phyloP scores from a whole-genome alignment of 1,140 invertebrate genomes.

The Druon quercuslanigerum region DNA sequence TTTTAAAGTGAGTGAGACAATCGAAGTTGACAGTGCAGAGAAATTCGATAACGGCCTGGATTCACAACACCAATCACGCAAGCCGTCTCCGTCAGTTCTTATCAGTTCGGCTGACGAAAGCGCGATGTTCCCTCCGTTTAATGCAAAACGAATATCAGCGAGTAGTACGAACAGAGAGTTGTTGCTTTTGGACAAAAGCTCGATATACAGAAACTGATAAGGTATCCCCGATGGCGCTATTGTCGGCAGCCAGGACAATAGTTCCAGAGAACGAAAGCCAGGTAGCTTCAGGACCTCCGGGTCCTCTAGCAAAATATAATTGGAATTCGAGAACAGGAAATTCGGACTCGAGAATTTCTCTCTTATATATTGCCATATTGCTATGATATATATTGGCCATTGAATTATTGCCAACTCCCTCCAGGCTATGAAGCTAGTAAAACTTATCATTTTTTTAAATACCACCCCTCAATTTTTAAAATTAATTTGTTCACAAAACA shows the following conservation, averaged over 20 bases:
- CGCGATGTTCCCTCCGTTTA: conserved; percentile 3
- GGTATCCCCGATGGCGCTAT: conserved; percentile 16
- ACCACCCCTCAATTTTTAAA: no score
- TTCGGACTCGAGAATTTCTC: conserved; percentile 13
- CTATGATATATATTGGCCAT: neutral
- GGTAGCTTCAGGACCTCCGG: conserved; percentile 13
- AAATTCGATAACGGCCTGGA: conserved; percentile 19
- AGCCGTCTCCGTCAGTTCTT: conserved; percentile 7
- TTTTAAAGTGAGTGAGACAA: neutral
- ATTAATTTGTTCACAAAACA: no score
- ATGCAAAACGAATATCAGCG: conserved; percentile 28
- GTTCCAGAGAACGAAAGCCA: conserved; percentile 3
- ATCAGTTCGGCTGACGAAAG: conserved; percentile 6
- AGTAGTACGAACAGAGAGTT: conserved; percentile 4
- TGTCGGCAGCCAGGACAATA: conserved; percentile 16
- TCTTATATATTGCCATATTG: neutral
- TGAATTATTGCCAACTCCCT: neutral
- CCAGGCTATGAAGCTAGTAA: neutral
- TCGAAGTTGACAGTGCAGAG: neutral
- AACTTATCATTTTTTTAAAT: no score
- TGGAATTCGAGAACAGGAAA: conserved; percentile 25
- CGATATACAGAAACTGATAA: conserved; percentile 24
- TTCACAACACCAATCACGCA: conserved; percentile 6
- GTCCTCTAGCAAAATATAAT: conserved; percentile 26
- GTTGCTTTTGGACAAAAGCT: conserved; percentile 25